These are phyloP conservation scores for Eciton burchellii DNA, from an alignment of 1,140 invertebrate species.

Conservation along the genomic window DNA sequence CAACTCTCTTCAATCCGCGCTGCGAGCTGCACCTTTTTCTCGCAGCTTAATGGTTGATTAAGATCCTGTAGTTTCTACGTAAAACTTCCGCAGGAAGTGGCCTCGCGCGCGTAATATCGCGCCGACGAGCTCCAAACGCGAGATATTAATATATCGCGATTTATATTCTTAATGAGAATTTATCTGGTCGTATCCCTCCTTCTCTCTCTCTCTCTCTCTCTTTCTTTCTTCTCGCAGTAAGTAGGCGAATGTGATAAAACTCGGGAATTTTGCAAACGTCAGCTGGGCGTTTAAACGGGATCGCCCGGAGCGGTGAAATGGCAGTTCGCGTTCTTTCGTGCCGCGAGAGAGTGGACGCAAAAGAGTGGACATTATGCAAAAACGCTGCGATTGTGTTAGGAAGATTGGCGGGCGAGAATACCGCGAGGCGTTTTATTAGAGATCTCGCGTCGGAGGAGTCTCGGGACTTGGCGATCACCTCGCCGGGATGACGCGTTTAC, in stretches of 20 bases:
- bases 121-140: too few species aligned
- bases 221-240: too few species aligned
- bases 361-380: conserved; percentile 38
- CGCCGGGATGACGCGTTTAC: conserved; percentile 45
- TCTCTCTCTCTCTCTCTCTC: too few species aligned
- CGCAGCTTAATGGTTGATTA: background rate
- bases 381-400: conserved; percentile 33
- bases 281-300: background rate
- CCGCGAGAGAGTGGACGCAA: background rate
- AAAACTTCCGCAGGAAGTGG: background rate
- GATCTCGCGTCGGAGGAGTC: conserved; percentile 31
- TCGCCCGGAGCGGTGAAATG: background rate
- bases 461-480: conserved; percentile 55
- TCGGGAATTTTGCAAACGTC: background rate
- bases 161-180: too few species aligned
- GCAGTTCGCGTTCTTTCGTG: background rate
- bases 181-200: too few species aligned
- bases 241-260: background rate
- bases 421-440: conserved; percentile 49
- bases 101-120: background rate
- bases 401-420: conserved; percentile 29
- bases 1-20: too few species aligned
- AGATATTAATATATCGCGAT: too few species aligned
- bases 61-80: background rate
- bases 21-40: background rate